Percentiles rank a stretch among this genome's conserved stretches.
phyloP scores from a whole-genome alignment of 2,888 invertebrate species.

The Cyaniris semiargus region DNA sequence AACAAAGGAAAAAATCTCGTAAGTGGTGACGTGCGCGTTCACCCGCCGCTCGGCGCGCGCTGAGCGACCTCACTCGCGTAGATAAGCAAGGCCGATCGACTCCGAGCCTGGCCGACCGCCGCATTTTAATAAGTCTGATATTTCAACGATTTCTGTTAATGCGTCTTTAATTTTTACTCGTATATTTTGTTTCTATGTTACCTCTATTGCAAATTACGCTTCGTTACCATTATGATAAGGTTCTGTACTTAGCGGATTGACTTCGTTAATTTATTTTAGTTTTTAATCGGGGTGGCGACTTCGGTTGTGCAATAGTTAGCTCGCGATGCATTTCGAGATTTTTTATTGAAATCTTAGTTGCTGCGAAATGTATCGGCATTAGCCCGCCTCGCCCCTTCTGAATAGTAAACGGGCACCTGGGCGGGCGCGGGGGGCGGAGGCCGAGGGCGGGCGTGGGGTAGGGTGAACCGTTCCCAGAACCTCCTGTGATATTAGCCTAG shows the following conservation, averaged over 20 bases:
- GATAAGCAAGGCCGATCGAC: constrained; percentile 54
- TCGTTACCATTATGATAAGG: constrained; percentile 66
- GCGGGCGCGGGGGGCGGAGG: constrained; percentile 44
- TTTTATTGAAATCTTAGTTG: constrained; percentile 76
- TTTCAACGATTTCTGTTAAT: constrained; percentile 56
- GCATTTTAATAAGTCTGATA: constrained; percentile 68
- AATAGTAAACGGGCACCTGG: constrained; percentile 73
- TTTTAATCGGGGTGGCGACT: constrained; percentile 41
- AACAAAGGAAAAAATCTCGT: constrained; percentile 48
- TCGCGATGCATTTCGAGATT: constrained; percentile 47
- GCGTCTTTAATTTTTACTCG: constrained; percentile 57
- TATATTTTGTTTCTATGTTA: constrained; percentile 54
- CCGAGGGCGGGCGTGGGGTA: constrained; percentile 47
- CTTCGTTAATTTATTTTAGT: constrained; percentile 48
- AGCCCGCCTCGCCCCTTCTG: constrained; percentile 72
- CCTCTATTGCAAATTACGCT: constrained; percentile 59
- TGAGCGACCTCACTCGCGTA: constrained; percentile 46
- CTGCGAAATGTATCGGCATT: constrained; percentile 75
- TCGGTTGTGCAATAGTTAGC: constrained; percentile 54
- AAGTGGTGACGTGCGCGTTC: constrained; percentile 44
- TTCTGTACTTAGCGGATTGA: constrained; percentile 50
- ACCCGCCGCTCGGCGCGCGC: constrained; percentile 42
- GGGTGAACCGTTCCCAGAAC: constrained; percentile 76
- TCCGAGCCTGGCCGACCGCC: constrained; percentile 57
- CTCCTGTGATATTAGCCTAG: constrained; percentile 80